A percentile compares a stretch with the other conserved stretches of the same genome.
phyloP scores from a whole-genome alignment of 2,113 vertebrate species.

The Salvelinus fontinalis region DNA sequence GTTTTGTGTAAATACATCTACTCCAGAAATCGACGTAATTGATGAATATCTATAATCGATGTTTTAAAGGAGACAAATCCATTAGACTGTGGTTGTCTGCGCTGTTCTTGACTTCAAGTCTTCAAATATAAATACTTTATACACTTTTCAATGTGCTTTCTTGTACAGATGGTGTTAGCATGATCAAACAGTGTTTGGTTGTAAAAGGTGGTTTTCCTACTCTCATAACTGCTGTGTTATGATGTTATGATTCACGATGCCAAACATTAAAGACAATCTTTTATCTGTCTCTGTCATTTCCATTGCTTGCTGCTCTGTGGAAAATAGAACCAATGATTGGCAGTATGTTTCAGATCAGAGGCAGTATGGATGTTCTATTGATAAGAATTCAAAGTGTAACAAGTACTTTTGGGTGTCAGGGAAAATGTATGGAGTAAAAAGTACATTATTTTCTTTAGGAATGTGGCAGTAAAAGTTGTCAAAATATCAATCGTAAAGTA shows the following conservation, averaged over 20 bases:
- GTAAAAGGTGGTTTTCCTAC: slow-evolving; percentile 83
- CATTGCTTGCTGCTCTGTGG: slow-evolving; percentile 15
- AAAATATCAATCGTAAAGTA: no score
- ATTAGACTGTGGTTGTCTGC: slow-evolving; percentile 93
- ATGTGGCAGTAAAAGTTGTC: no score
- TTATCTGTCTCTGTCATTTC: slow-evolving; percentile 55
- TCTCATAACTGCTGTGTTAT: slow-evolving; percentile 91
- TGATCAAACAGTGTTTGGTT: slow-evolving; percentile 94
- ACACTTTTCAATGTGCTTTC: slow-evolving; percentile 92
- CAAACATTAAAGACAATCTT: slow-evolving; percentile 84
- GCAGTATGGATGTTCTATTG: no score
- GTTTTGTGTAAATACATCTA: slow-evolving; percentile 91
- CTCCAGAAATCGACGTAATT: slow-evolving; percentile 96
- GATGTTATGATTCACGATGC: slow-evolving; percentile 93
- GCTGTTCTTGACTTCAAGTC: slow-evolving; percentile 79
- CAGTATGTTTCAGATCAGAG: neutral
- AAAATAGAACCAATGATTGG: slow-evolving; percentile 1
- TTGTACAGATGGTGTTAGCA: slow-evolving; percentile 99
- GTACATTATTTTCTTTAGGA: no score
- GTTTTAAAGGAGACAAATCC: slow-evolving; percentile 94
- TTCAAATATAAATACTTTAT: slow-evolving; percentile 87
- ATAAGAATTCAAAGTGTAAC: no score
- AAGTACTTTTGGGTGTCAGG: no score
- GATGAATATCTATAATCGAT: slow-evolving; percentile 83
- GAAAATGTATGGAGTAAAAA: no score